Evolutionary conservation across 2,797 vertebrate species (phyloP).

Genomic region (Crax fasciolata): DNA sequence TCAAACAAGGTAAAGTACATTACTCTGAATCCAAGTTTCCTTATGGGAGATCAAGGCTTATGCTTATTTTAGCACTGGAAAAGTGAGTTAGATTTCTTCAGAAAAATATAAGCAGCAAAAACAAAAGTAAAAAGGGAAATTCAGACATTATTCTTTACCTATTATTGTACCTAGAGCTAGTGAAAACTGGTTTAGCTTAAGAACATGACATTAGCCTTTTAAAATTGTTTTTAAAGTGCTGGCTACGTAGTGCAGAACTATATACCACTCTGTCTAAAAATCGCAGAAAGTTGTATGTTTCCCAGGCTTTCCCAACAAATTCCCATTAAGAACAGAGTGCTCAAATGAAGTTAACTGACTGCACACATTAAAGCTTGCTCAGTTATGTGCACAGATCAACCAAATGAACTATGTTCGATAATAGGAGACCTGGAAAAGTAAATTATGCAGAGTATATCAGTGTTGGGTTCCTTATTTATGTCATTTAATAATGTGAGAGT

Average conservation of each 20-base stretch:
- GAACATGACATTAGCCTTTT: not conserved
- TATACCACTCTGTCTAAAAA: not conserved
- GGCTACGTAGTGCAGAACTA: not conserved
- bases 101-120: not conserved
- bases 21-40: not conserved
- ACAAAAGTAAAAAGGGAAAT: not conserved
- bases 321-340: not conserved
- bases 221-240: rapidly evolving
- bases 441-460: not conserved
- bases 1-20: constrained; percentile 6
- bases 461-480: not conserved
- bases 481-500: not conserved
- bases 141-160: not conserved
- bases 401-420: not conserved
- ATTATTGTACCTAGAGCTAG: not conserved
- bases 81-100: constrained; percentile 6
- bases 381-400: not conserved
- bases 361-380: not conserved
- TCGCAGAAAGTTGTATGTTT: not conserved
- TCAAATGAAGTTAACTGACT: not conserved
- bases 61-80: not conserved
- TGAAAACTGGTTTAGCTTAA: not conserved
- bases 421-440: not conserved
- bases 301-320: not conserved
- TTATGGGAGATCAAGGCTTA: constrained; percentile 34